phyloP scores from a whole-genome alignment of 2,113 vertebrate genomes.

The Panurus biarmicus region DNA sequence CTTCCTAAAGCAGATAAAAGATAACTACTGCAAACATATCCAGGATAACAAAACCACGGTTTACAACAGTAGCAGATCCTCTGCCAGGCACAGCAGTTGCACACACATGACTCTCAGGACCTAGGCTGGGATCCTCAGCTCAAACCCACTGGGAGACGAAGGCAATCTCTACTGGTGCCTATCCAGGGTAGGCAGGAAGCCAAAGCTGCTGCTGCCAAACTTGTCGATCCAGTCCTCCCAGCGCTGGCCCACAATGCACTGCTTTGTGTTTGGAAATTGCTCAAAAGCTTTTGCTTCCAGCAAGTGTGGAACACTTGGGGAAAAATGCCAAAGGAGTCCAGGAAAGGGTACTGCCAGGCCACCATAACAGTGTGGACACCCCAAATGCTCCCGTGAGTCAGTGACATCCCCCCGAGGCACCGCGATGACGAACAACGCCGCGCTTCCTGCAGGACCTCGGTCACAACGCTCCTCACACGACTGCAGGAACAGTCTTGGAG shows the following conservation, averaged over 20 bases:
- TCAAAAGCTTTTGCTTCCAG: constrained; percentile 48
- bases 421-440: rapidly evolving
- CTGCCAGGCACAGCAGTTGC: background rate
- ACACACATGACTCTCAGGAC: background rate
- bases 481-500: background rate
- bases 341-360: background rate
- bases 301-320: background rate
- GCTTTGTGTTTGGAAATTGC: constrained; percentile 2
- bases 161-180: constrained; percentile 17
- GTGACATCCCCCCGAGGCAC: background rate
- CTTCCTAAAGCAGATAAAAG: background rate
- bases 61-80: background rate
- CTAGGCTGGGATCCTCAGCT: background rate
- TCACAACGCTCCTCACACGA: background rate
- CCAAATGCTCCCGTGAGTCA: background rate
- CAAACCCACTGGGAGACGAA: background rate
- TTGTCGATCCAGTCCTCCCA: constrained; percentile 51
- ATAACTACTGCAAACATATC: background rate
- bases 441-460: background rate
- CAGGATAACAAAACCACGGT: background rate
- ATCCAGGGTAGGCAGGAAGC: constrained; percentile 41
- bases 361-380: background rate
- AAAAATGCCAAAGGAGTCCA: background rate
- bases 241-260: constrained; percentile 26
- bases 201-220: constrained; percentile 50